Conservation (phyloP, 1,140 invertebrate species). For the Ooceraea biroi region DNA sequence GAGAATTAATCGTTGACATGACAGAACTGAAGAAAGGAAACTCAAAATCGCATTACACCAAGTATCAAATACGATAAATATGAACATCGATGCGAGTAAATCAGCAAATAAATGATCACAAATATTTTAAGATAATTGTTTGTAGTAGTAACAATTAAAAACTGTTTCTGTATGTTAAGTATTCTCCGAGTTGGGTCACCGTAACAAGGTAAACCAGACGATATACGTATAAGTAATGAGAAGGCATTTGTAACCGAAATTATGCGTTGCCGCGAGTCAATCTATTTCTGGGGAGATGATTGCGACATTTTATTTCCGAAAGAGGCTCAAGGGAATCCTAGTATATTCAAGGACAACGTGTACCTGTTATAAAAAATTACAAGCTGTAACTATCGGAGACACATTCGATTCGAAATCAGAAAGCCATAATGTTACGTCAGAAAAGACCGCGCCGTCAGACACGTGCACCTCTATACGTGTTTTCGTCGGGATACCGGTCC, state of each 20-base stretch:
- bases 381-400: constrained; percentile 29
- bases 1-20: constrained; percentile 11
- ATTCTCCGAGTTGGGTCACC: not conserved
- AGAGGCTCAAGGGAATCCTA: not conserved
- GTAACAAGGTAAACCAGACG: not conserved
- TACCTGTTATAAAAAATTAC: constrained; percentile 29
- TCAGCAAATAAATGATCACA: too few relatives aligned
- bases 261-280: not conserved
- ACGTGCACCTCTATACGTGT: constrained; percentile 6
- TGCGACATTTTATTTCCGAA: constrained; percentile 5
- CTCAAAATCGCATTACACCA: not conserved
- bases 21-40: not conserved
- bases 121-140: too few relatives aligned
- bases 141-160: too few relatives aligned
- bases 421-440: constrained; percentile 31
- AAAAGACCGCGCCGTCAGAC: not conserved
- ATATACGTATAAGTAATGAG: constrained; percentile 14
- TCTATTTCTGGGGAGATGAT: not conserved
- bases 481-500: constrained; percentile 33
- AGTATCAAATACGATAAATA: not conserved
- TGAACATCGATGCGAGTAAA: too few relatives aligned
- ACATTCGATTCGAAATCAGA: constrained; percentile 15
- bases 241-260: constrained; percentile 22
- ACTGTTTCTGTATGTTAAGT: too few relatives aligned
- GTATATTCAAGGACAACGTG: constrained; percentile 23